Conservation (phyloP, 2,797 vertebrate genomes). For the Menidia menidia region DNA sequence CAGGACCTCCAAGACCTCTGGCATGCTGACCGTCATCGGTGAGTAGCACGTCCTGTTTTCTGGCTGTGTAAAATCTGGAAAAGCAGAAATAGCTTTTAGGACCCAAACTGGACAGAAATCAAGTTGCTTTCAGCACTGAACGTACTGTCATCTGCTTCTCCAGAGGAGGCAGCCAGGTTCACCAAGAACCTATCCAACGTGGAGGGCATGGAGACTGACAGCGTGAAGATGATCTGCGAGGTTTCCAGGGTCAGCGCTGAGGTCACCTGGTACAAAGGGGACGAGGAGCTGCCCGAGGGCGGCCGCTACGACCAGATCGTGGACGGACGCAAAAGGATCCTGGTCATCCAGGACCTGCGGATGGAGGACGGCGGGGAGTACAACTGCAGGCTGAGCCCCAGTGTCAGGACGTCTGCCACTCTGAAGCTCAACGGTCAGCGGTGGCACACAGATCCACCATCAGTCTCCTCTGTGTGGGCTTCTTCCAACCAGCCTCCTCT, state of each 20-base stretch:
- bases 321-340: constrained; percentile 92
- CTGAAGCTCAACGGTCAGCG: constrained; percentile 91
- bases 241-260: constrained; percentile 93
- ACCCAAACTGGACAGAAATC: no score
- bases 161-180: constrained; percentile 96
- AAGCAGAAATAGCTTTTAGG: no score
- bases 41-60: constrained; percentile 37
- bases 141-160: constrained; percentile 17
- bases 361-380: constrained; percentile 91
- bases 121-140: background rate
- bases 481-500: no score
- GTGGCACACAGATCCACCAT: background rate
- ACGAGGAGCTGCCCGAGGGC: constrained; percentile 91
- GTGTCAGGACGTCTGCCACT: constrained; percentile 85
- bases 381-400: constrained; percentile 89
- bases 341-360: constrained; percentile 89
- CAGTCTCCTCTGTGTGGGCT: no score
- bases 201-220: constrained; percentile 93
- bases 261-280: constrained; percentile 91
- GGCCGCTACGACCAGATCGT: constrained; percentile 91
- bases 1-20: constrained; percentile 89
- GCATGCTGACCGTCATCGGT: constrained; percentile 95
- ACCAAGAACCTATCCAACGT: constrained; percentile 94
- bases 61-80: background rate
- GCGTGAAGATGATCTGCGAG: constrained; percentile 94